Evolutionary conservation across 1,140 invertebrate species (phyloP), one percentile per base, ranked within the genome.

Genomic region (Brachionus paranguensis): DNA sequence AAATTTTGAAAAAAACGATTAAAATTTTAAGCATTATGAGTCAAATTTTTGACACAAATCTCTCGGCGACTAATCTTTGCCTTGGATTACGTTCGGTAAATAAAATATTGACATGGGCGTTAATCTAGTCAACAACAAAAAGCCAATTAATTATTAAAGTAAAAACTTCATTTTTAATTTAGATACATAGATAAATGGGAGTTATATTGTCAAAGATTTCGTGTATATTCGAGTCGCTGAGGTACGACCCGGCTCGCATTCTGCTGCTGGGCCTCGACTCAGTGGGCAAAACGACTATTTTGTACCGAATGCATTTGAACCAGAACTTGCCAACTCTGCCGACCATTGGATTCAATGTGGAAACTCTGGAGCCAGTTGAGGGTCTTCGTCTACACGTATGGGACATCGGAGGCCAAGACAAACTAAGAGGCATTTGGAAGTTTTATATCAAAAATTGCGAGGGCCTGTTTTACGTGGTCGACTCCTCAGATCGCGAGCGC

Each of bases 191-290:
- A 37, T 76, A 76, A 76, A 88, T 89, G 88, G 88, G 88, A 60
- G 74, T 86, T 29, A 85, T 86, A n/a, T 50, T 88, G 12, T 86
- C 86, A 7, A 87, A 86, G 79, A 64, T 89, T 33, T 78, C 65
- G n/a, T 85, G 86, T 72, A 81, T 83, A n/a, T 87, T 87, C 50
- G 68, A 83, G 12, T 65, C 43, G 20, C 85, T 85, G 41, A 76
- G 55, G 14, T 14, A 83, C n/a, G 81, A 68, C 27, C 81, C 81
- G 41, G 60, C 60, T 10, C 29, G 81, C 6, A 83, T 83, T 0
- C 37, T 83, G 5, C 24, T 83, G 11, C 81, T 83, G 1, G 81
- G 81, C 17, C 37, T 83, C 1, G 81, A 83, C 37, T 68, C 60
- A 14, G 81, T 68, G 7, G 81, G 81, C 10, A 83, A 83, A 83